Conservation (phyloP, 2,888 invertebrate genomes). For the Operophtera brumata region DNA sequence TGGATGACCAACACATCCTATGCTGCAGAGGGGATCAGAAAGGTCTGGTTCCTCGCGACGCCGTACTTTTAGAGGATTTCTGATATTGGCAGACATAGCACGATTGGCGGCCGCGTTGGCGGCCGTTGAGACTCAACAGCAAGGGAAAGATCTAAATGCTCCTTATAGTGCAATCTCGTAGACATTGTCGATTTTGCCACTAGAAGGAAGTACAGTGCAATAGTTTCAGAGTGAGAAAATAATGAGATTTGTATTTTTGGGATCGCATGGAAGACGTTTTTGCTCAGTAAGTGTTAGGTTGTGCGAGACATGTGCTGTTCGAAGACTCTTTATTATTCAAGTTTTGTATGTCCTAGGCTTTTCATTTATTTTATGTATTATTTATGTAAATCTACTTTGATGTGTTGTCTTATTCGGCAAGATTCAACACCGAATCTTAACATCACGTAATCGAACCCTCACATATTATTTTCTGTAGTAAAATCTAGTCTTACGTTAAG, state of each 20-base stretch:
- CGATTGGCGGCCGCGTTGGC: slow-evolving; percentile 71
- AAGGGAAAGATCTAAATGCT: slow-evolving; percentile 36
- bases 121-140: slow-evolving; percentile 57
- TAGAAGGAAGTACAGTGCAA: slow-evolving; percentile 22
- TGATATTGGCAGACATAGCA: slow-evolving; percentile 74
- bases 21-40: slow-evolving; percentile 89
- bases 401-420: slow-evolving; percentile 51
- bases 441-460: slow-evolving; percentile 55
- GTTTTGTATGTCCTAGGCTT: slow-evolving; percentile 41
- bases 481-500: slow-evolving; percentile 80
- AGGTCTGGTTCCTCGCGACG: slow-evolving; percentile 87
- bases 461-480: slow-evolving; percentile 69
- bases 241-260: slow-evolving; percentile 15
- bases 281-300: slow-evolving; percentile 38
- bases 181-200: background rate
- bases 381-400: slow-evolving; percentile 48
- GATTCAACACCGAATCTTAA: slow-evolving; percentile 46
- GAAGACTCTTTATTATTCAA: slow-evolving; percentile 52
- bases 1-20: slow-evolving; percentile 87
- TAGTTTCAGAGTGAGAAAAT: slow-evolving; percentile 14
- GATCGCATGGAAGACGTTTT: slow-evolving; percentile 32
- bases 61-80: slow-evolving; percentile 81
- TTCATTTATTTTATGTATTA: slow-evolving; percentile 39
- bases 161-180: background rate
- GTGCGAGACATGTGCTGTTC: slow-evolving; percentile 42